A percentile compares a stretch with the other conserved stretches of the same genome.
These are phyloP conservation scores for Anas platyrhynchos DNA, from an alignment of 2,113 vertebrate genomes.

Conservation along the genomic window DNA sequence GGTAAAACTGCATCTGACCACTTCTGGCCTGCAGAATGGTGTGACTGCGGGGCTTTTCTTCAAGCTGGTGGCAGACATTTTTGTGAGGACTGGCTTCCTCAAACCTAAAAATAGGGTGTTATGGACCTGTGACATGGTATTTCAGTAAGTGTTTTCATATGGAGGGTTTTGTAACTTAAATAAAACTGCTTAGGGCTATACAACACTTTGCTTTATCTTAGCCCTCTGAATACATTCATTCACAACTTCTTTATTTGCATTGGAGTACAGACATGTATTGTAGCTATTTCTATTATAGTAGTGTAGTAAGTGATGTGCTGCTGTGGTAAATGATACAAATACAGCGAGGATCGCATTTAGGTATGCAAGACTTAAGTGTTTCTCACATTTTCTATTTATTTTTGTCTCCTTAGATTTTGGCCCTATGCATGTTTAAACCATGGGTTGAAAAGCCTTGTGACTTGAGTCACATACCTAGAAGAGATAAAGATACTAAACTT, in stretches of 20 bases:
- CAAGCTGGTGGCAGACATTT: neutral
- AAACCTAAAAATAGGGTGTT: neutral
- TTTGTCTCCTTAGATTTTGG: neutral
- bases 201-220: neutral
- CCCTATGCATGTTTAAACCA: neutral
- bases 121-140: neutral
- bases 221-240: neutral
- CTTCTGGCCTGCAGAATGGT: neutral
- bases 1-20: neutral
- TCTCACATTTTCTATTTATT: neutral
- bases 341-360: too few species aligned
- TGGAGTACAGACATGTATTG: neutral
- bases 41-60: neutral
- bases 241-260: neutral
- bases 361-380: neutral
- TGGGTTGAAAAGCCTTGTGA: conserved; percentile 22
- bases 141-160: neutral
- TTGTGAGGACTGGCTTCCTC: neutral
- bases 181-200: neutral
- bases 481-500: neutral
- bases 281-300: neutral
- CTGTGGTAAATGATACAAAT: neutral
- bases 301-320: neutral
- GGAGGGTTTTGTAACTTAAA: neutral
- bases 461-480: neutral